These are phyloP conservation scores for Sphaeridia pumilis DNA, from an alignment of 2,888 invertebrate species.

Conservation along the genomic window DNA sequence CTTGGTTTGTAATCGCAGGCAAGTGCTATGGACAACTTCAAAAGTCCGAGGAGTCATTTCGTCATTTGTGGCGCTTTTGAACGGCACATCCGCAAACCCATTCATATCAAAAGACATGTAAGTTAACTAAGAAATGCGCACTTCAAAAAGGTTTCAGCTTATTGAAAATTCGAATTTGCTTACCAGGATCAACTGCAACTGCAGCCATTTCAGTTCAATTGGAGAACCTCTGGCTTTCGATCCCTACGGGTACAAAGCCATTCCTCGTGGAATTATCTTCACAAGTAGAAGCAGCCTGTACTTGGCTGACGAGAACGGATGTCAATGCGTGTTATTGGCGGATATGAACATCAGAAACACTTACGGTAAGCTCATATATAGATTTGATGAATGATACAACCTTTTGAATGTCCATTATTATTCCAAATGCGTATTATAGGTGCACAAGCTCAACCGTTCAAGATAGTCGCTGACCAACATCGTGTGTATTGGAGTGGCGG, in stretches of 20 bases:
- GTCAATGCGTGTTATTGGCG: slow-evolving; percentile 51
- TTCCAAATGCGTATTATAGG: not conserved
- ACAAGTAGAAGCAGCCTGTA: slow-evolving; percentile 42
- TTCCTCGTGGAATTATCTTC: slow-evolving; percentile 22
- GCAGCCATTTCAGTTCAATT: slow-evolving; percentile 52
- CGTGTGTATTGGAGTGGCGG: slow-evolving; percentile 28
- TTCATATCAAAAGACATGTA: slow-evolving; percentile 24
- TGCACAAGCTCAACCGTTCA: slow-evolving; percentile 11
- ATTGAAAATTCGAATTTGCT: too few species aligned
- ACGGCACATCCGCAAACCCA: slow-evolving; percentile 30
- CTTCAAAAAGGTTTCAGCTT: too few species aligned
- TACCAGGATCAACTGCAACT: slow-evolving; percentile 48
- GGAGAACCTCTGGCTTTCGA: slow-evolving; percentile 57
- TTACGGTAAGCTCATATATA: not conserved
- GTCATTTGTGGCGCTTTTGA: slow-evolving; percentile 48
- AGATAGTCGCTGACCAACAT: slow-evolving; percentile 23
- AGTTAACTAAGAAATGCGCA: not conserved
- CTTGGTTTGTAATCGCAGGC: slow-evolving; percentile 41
- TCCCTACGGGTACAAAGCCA: slow-evolving; percentile 45
- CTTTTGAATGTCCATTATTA: not conserved
- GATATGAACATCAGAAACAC: slow-evolving; percentile 40
- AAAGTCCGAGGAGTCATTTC: slow-evolving; percentile 48
- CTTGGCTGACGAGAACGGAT: slow-evolving; percentile 54
- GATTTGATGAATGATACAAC: not conserved
- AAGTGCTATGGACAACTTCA: slow-evolving; percentile 64